Evolutionary conservation across 2,797 vertebrate species (phyloP), one percentile per base, ranked within the genome.

Genomic region (Thripadectes ignobilis): DNA sequence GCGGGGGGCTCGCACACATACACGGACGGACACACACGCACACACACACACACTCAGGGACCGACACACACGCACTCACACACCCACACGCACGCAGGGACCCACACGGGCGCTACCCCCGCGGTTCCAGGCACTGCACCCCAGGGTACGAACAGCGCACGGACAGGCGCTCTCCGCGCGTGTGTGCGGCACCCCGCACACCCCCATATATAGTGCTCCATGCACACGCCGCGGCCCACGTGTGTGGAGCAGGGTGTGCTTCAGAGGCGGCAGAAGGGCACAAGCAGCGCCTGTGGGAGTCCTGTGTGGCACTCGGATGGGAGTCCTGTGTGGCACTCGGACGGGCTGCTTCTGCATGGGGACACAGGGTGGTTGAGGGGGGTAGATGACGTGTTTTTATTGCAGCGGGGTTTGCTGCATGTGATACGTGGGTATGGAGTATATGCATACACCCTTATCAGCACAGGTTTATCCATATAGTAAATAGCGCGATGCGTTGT

Each of bases 151-250:
- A 18, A 0, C 24, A 8, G 24, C 0, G 0, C 5, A 0, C 43
- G 6, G 38, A 2, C 34, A 0, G 52, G 39, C 45, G 0, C 39
- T 6, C 5, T 71, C 18, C 21, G 13, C 45, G 0, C 1, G 45
- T 3, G 0, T 12, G 29, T 1, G 5, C 84, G 7, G 63, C 45
- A 7, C 45, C 22, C 45, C 10, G 21, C 45, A 46, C 74, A 0
- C 68, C 9, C 24, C 45, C 10, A 0, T 8, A 0, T 2, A 2
- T 6, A 0, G 36, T 1, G 21, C 14, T 10, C 23, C n/a, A 2
- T 1, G 0, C 2, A 0, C 24, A 0, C 0, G 49, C 71, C 4
- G 43, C 3, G 43, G 38, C 2, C 58, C 57, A 0, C 2, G 1
- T 7, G 7, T 39, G 39, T 39, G 39, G 39, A 39, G 39, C 39